Evolutionary conservation across 1,140 invertebrate species (phyloP).

Genomic region (Neodiprion lecontei): DNA sequence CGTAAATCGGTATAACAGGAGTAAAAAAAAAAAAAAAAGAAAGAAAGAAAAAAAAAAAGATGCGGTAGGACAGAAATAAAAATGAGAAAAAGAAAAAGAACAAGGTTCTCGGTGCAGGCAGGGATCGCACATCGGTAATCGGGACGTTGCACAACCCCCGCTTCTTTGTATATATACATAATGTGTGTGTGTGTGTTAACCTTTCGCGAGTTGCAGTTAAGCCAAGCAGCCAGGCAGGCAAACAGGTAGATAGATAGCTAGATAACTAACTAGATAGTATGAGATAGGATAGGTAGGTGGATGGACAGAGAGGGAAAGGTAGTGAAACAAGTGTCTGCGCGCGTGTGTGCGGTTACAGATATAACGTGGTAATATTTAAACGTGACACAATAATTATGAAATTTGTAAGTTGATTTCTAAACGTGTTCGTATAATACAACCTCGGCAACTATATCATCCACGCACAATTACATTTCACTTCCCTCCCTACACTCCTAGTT

Average conservation of each 20-base stretch:
- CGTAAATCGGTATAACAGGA: too few species aligned
- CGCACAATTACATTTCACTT: conserved; percentile 36
- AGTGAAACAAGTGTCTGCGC: background rate
- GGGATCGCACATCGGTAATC: background rate
- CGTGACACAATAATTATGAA: conserved; percentile 63
- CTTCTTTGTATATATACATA: background rate
- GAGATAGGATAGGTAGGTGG: too few species aligned
- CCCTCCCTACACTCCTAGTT: background rate
- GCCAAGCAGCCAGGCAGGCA: conserved; percentile 26
- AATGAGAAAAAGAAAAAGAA: too few species aligned
- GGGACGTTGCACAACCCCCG: background rate
- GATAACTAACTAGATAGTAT: too few species aligned
- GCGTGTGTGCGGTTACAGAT: background rate
- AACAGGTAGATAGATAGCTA: background rate
- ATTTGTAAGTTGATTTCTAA: conserved; percentile 59
- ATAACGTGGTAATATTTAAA: conserved; percentile 42
- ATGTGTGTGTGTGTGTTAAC: background rate
- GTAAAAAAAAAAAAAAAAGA: too few species aligned
- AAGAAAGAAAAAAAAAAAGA: too few species aligned
- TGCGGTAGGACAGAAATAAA: too few species aligned
- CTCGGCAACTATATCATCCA: conserved; percentile 10
- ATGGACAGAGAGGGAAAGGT: too few species aligned
- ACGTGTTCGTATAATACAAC: conserved; percentile 31
- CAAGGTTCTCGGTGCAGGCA: background rate
- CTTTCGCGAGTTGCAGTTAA: background rate